phyloP scores from a whole-genome alignment of 1,140 invertebrate genomes.

The Coenobita brevimanus region DNA sequence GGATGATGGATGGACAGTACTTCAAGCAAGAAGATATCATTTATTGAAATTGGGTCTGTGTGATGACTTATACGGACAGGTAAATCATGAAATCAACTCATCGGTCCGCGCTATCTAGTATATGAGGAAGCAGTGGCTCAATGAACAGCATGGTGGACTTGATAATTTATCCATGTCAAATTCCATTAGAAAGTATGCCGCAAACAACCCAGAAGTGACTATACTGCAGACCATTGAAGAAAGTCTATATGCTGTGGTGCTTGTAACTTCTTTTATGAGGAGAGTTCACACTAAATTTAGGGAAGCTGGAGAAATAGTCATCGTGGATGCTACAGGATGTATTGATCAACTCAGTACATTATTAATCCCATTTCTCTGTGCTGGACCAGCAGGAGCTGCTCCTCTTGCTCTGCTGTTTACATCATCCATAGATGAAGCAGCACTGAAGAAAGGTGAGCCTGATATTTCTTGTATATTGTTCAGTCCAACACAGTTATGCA shows the following conservation, averaged over 20 bases:
- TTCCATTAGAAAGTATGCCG: not conserved
- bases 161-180: conserved; percentile 1
- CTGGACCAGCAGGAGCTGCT: conserved; percentile 30
- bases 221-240: not conserved
- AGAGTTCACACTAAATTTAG: conserved; percentile 8
- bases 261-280: conserved; percentile 24
- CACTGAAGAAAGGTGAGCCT: conserved; percentile 23
- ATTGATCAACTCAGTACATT: conserved; percentile 24
- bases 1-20: too few relatives aligned
- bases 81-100: conserved; percentile 17
- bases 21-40: too few relatives aligned
- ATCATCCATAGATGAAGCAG: conserved; percentile 28
- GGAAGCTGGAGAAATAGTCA: conserved; percentile 27
- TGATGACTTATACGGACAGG: too few relatives aligned
- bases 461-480: not conserved
- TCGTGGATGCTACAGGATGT: conserved; percentile 35
- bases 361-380: conserved; percentile 25
- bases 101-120: not conserved
- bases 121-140: conserved; percentile 1
- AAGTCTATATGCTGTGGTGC: conserved; percentile 6
- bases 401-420: conserved; percentile 18
- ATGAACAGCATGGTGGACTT: conserved; percentile 21
- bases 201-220: conserved; percentile 6
- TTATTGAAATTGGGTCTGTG: too few relatives aligned
- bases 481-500: not conserved